phyloP scores from a whole-genome alignment of 53 echinoderm and acorn worm genomes.

The Zoroaster sp. region DNA sequence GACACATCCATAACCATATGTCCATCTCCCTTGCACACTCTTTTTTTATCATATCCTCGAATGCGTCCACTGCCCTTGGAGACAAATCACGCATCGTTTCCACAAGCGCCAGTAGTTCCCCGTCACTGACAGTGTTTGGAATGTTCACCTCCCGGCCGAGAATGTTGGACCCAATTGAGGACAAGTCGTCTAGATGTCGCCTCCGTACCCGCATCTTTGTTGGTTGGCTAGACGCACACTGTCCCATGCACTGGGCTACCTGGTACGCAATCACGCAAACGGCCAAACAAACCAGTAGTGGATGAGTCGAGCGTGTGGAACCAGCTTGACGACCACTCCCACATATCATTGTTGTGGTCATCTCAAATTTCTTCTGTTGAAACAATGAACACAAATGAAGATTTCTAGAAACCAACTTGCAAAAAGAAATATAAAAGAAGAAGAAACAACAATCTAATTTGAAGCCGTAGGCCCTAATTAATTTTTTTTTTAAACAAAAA shows the following conservation, averaged over 20 bases:
- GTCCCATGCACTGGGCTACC: neutral
- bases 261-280: neutral
- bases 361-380: too few species aligned
- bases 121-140: neutral
- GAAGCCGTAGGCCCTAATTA: too few species aligned
- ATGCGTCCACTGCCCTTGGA: neutral
- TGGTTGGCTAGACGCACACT: conserved; percentile 12
- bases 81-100: neutral
- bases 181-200: conserved; percentile 5
- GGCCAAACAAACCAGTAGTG: neutral
- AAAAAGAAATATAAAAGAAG: too few species aligned
- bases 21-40: neutral
- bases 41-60: neutral
- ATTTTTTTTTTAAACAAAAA: too few species aligned
- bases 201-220: neutral
- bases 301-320: neutral
- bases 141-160: neutral
- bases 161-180: neutral
- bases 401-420: too few species aligned
- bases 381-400: too few species aligned
- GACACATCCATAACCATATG: conserved; percentile 28
- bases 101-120: neutral
- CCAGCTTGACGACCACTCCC: neutral
- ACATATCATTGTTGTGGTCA: neutral
- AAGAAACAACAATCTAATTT: too few species aligned